Evolutionary conservation across 2,113 vertebrate genomes (phyloP).

Genomic region (Corvus hawaiiensis): DNA sequence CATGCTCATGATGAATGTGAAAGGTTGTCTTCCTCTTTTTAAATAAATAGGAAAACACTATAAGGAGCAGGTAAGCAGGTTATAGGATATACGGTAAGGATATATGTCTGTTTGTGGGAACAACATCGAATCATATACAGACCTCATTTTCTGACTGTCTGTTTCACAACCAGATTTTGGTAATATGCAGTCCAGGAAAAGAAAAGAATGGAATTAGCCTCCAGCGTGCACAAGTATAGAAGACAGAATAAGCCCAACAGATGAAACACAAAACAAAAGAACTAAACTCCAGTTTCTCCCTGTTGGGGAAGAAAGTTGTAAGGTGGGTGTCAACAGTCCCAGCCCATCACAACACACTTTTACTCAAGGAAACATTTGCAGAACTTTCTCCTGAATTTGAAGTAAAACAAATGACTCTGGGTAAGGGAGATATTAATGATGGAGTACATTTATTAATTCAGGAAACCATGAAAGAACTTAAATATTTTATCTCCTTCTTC

Average conservation of each 20-base stretch:
- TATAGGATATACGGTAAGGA: not conserved
- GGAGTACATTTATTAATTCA: not conserved
- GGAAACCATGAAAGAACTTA: not conserved
- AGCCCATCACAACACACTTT: not conserved
- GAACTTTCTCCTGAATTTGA: not conserved
- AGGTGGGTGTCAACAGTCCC: not conserved
- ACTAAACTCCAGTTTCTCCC: not conserved
- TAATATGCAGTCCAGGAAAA: not conserved
- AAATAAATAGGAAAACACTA: not conserved
- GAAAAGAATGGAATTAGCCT: not conserved
- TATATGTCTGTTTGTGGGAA: not conserved
- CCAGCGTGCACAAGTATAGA: not conserved
- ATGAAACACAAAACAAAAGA: not conserved
- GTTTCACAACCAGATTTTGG: not conserved
- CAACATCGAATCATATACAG: not conserved
- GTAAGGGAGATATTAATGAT: not conserved
- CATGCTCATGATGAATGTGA: not conserved
- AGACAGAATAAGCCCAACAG: not conserved
- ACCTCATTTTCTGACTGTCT: not conserved
- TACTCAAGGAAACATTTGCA: not conserved
- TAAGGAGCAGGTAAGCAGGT: not conserved
- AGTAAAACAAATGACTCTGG: not conserved
- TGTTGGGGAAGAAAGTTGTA: not conserved
- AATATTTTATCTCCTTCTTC: not conserved
- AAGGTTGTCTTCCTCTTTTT: not conserved